Base-by-base conservation (phyloP, 2,888 invertebrate genomes). In the Mythimna lalbum region DNA sequence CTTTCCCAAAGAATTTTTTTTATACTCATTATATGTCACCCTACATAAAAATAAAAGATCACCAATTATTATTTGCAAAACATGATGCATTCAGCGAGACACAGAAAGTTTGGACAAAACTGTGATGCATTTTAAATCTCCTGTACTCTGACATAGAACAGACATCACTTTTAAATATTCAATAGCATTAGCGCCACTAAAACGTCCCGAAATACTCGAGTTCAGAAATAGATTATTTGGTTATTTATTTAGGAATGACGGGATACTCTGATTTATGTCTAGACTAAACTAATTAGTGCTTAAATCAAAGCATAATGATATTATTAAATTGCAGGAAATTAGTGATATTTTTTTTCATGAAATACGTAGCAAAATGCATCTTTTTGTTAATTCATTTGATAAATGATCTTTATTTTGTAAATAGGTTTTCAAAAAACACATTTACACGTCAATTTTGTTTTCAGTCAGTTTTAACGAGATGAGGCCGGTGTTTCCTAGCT, bases 91-190 rank as follows among this genome's bases (percentile, higher is more conserved):
- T 49, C 7, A 23, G 33, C 0, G 12, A n/a, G 19, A 2, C 19
- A 39, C 10, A 21, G 19, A 31, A 19, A 9, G 7, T 4, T 23
- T 31, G 1, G 9, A 21, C 19, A 21, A 50, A 53, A n/a, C 39
- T 50, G 53, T 0, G 27, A 12, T 64, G 12, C 47, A 19, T 19
- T 33, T 4, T 33, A 39, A 14, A 39, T 19, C 2, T 27, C 21
- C 5, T 7, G 10, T 53, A n/a, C 23, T 12, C 36, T 0, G 60
- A 63, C 63, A 14, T 21, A 49, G 19, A 73, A 12, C 31, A 53
- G 56, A 50, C 21, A 55, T 52, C 1, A 27, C n/a, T 73, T 53
- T 69, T 21, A 69, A 79, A 74, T 60, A 79, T 74, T 79, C 47
- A 65, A 33, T 0, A 39, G 14, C 39, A 78, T 65, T 52, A 55